phyloP scores from a whole-genome alignment of 2,113 vertebrate genomes.

The Papio anubis region DNA sequence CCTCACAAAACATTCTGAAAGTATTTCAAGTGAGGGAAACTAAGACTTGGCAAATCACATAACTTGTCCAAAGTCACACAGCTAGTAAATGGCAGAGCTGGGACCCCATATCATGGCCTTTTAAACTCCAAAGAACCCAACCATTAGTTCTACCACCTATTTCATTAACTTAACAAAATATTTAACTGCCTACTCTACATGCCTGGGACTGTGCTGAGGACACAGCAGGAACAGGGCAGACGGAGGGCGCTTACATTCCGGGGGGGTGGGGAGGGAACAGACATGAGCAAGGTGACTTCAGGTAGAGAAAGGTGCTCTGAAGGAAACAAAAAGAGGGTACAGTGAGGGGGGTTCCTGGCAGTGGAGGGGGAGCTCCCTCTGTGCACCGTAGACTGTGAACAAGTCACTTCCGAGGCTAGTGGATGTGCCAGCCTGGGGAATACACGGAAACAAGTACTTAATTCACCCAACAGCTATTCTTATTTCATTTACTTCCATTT shows the following conservation, averaged over 20 bases:
- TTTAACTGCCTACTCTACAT: not conserved
- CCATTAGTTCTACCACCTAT: not conserved
- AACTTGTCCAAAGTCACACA: not conserved
- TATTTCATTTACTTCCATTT: constrained; percentile 72
- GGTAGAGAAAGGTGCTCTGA: not conserved
- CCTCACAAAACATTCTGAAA: not conserved
- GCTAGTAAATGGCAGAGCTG: not conserved
- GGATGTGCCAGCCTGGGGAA: not conserved
- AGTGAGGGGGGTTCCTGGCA: not conserved
- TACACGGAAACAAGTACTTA: not conserved
- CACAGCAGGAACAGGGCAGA: not conserved
- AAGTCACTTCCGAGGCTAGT: not conserved
- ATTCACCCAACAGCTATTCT: constrained; percentile 55
- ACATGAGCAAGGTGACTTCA: not conserved
- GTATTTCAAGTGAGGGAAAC: not conserved
- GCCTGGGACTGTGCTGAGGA: not conserved
- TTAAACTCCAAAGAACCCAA: not conserved
- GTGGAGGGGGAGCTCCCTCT: accelerated
- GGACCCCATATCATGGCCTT: not conserved
- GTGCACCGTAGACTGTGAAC: accelerated
- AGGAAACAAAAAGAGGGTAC: not conserved
- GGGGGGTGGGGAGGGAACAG: not conserved
- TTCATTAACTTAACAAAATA: not conserved
- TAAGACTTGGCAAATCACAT: not conserved
- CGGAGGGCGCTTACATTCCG: not conserved